phyloP scores from a whole-genome alignment of 92 coral and sea anemone genomes.

The Nematostella vectensis region DNA sequence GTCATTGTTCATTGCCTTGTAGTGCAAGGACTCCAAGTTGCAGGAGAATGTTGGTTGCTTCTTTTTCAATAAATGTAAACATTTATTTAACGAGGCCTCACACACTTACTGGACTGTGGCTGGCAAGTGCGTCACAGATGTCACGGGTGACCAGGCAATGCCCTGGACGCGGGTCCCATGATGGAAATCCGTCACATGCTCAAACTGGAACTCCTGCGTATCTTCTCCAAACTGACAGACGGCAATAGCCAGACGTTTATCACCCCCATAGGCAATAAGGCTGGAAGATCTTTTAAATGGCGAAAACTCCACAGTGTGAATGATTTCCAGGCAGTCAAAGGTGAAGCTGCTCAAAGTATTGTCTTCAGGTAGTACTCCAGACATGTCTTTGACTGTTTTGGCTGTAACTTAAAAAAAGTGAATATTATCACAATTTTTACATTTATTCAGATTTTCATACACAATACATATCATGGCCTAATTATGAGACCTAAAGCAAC shows the following conservation, averaged over 20 bases:
- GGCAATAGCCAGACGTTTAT: constrained; percentile 62
- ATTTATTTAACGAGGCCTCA: no score
- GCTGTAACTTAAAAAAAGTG: no score
- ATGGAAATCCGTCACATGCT: constrained; percentile 81
- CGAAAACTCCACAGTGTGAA: constrained; percentile 83
- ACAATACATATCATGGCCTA: no score
- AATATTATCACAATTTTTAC: background rate
- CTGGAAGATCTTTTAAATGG: constrained; percentile 68
- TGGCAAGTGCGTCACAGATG: constrained; percentile 61
- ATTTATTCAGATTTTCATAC: no score
- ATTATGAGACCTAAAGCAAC: no score
- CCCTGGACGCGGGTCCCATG: constrained; percentile 82
- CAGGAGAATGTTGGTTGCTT: no score
- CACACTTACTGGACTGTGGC: constrained; percentile 81
- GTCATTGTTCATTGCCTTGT: no score
- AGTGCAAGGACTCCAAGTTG: no score
- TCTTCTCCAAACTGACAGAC: constrained; percentile 79
- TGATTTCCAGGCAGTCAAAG: constrained; percentile 73
- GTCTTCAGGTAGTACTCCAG: constrained; percentile 33
- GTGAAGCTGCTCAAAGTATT: constrained; percentile 63
- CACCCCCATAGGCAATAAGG: constrained; percentile 87
- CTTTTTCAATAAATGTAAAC: no score
- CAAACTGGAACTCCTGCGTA: constrained; percentile 63
- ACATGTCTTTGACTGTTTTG: no score
- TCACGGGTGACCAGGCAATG: constrained; percentile 84